Evolutionary conservation across 2,113 vertebrate genomes (phyloP), one percentile per base, ranked within the genome.

Genomic region (Hemichromis elongatus): DNA sequence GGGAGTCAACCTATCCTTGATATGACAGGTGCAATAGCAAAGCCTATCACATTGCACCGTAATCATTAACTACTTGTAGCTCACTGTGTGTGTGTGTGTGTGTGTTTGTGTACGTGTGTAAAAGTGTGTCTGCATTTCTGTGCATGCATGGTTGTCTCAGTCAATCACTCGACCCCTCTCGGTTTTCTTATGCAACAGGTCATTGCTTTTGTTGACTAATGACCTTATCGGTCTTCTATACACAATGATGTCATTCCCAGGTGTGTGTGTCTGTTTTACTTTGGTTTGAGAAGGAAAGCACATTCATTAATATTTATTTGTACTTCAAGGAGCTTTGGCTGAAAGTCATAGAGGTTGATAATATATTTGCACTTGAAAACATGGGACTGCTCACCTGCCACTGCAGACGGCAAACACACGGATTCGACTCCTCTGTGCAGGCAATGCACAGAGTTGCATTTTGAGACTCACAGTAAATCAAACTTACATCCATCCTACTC

Each of bases 51-150:
- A 88, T 92, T 91, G 90, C 87, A 56, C 37, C 9, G n/a, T 87
- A 92, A 94, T 94, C 83, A 94, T 93, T 93, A 91, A 92, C 93
- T 42, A 59, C 77, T 68, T 61, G 35, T 33, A 56, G 63, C 52
- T 81, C 84, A 59, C 30, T 86, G 33, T 61, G 33, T 86, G 83
- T 82, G 59, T 75, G n/a, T n/a, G n/a, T n/a, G 63, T 77, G 57
- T 63, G 84, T 70, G 37, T 70, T n/a, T 68, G 37, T 70, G 37
- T 53, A 37, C 37, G 26, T 35, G 57, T 66, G 26, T 66, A 26
- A 52, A 26, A 53, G 33, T n/a, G 57, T 82, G 52, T 79, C 30
- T 87, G 61, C 55, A 56, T 85, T 80, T 78, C 28, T 8, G 19
- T 73, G 37, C 40, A 86, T 82, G 82, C 56, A 77, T 28, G 75